A percentile compares a stretch with the other conserved stretches of the same genome.
These are phyloP conservation scores for Phyllotreta striolata DNA, from an alignment of 2,888 invertebrate species.

Conservation along the genomic window DNA sequence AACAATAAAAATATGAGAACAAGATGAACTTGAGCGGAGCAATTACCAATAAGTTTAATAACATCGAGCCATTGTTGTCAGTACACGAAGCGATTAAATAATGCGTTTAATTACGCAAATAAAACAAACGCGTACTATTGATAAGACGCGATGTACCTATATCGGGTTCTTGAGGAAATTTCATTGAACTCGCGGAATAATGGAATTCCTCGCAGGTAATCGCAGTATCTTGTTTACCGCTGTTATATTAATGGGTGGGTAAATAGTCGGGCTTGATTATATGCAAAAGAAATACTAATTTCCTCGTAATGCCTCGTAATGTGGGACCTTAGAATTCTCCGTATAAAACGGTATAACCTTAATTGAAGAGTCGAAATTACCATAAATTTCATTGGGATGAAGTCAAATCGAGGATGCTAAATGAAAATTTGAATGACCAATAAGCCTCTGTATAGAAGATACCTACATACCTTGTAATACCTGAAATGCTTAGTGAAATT, in stretches of 20 bases:
- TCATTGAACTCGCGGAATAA: constrained; percentile 19
- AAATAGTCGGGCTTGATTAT: constrained; percentile 10
- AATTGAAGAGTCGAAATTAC: neutral
- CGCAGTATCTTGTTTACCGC: constrained; percentile 17
- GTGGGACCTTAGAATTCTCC: constrained; percentile 5
- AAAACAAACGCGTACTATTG: constrained; percentile 9
- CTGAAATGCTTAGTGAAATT: too few species aligned
- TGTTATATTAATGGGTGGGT: constrained; percentile 23
- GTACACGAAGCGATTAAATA: constrained; percentile 18
- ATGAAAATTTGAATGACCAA: too few species aligned
- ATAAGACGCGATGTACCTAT: neutral
- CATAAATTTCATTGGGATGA: neutral
- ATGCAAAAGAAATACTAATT: constrained; percentile 27
- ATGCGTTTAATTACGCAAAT: constrained; percentile 12
- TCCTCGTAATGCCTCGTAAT: constrained; percentile 18
- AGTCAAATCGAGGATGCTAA: neutral
- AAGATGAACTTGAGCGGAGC: constrained; percentile 3
- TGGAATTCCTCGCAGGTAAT: constrained; percentile 17
- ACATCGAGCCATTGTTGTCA: constrained; percentile 6
- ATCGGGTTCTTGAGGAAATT: constrained; percentile 2
- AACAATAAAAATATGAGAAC: constrained; percentile 11
- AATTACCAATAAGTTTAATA: constrained; percentile 1
- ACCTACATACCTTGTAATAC: too few species aligned
- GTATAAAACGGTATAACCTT: neutral
- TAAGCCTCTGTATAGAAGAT: too few species aligned